Conservation (phyloP, 2,888 invertebrate genomes). For the Quadroppia sp. region DNA sequence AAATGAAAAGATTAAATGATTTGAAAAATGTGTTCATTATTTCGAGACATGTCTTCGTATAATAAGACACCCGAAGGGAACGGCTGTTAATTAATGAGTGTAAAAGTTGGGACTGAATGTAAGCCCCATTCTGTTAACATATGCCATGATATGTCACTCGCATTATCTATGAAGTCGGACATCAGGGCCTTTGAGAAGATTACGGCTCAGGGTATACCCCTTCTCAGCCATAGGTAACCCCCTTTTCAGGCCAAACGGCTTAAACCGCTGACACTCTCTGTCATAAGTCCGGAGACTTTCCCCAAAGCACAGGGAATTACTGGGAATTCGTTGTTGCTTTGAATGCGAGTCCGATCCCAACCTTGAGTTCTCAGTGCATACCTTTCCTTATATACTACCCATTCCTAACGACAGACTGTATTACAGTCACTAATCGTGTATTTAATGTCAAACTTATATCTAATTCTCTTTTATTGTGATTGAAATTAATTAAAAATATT, state of each 20-base stretch:
- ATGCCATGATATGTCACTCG: constrained; percentile 26
- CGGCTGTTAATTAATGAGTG: constrained; percentile 24
- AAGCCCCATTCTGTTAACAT: constrained; percentile 36
- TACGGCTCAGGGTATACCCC: constrained; percentile 14
- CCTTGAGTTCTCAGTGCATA: neutral
- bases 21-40: too few relatives aligned
- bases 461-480: too few relatives aligned
- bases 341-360: constrained; percentile 17
- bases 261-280: constrained; percentile 26
- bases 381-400: neutral
- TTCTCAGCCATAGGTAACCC: constrained; percentile 9
- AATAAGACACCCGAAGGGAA: too few relatives aligned
- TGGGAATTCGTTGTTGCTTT: constrained; percentile 30
- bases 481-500: too few relatives aligned
- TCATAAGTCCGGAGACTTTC: constrained; percentile 32
- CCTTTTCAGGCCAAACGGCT: neutral
- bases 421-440: constrained; percentile 6
- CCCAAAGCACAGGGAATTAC: constrained; percentile 35
- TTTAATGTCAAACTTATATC: neutral
- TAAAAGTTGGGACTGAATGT: neutral
- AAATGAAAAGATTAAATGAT: too few relatives aligned
- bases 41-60: too few relatives aligned
- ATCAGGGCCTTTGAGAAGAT: neutral
- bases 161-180: constrained; percentile 20
- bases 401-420: neutral